Conservation (phyloP, 2,797 vertebrate genomes). For the Urosaurus nigricauda region DNA sequence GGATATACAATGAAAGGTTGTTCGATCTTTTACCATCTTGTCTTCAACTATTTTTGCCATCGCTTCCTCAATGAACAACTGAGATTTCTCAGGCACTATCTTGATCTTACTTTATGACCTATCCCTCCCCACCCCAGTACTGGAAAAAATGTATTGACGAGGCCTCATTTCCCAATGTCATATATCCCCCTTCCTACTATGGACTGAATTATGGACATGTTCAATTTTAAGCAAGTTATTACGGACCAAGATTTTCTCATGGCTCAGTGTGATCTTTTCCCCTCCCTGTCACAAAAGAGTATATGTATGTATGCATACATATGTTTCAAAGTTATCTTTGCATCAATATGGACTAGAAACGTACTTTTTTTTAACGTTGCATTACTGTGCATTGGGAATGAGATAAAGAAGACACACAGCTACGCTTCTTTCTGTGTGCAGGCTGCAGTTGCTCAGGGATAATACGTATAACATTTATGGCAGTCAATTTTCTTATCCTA, state of each 20-base stretch:
- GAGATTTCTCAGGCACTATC: background rate
- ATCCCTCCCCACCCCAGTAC: background rate
- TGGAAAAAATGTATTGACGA: background rate
- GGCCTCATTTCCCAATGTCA: fast-evolving
- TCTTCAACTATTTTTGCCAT: background rate
- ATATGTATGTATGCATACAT: no score
- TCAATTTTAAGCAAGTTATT: background rate
- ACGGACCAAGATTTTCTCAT: background rate
- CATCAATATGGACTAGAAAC: no score
- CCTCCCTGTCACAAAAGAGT: background rate
- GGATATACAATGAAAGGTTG: no score
- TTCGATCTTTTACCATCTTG: background rate
- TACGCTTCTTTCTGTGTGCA: no score
- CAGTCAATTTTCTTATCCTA: no score
- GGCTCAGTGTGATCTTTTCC: background rate
- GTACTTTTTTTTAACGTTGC: no score
- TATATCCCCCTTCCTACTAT: no score
- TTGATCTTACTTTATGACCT: background rate
- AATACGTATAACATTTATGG: no score
- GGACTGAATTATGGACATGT: background rate
- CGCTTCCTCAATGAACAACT: background rate
- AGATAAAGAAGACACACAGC: no score
- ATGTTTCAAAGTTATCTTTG: no score
- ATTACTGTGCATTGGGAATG: no score
- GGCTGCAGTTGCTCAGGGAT: no score